Conservation (phyloP, 2,888 invertebrate genomes). For the Thecophora atra region DNA sequence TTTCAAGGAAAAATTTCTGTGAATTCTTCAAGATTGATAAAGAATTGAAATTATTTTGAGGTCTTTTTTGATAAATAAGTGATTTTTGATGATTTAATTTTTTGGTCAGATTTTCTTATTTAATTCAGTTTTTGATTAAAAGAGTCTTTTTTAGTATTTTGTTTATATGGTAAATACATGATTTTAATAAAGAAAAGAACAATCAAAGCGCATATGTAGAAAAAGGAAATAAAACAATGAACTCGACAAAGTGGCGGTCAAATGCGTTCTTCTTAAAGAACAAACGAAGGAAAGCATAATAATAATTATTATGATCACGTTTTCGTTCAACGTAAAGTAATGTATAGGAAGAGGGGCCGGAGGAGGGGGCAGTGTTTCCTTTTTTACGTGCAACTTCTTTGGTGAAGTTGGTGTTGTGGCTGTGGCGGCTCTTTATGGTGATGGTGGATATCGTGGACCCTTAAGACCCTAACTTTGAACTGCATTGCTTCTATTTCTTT, state of each 20-base stretch:
- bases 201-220: background rate
- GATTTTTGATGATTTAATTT: background rate
- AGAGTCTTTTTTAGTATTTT: background rate
- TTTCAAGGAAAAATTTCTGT: background rate
- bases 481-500: too few species aligned
- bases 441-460: too few species aligned
- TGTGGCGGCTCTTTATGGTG: background rate
- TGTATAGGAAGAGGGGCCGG: background rate
- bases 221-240: slow-evolving; percentile 1
- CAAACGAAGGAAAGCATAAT: slow-evolving; percentile 4
- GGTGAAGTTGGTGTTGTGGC: background rate
- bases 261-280: slow-evolving; percentile 1
- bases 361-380: slow-evolving; percentile 50
- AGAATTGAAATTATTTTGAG: background rate
- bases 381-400: slow-evolving; percentile 35
- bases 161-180: background rate
- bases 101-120: background rate
- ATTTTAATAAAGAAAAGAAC: background rate
- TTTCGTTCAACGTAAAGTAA: slow-evolving; percentile 25
- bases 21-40: background rate
- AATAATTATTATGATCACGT: slow-evolving; percentile 55
- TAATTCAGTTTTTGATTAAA: background rate
- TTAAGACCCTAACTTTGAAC: too few species aligned
- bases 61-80: slow-evolving; percentile 5
- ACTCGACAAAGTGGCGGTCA: slow-evolving; percentile 2